A percentile compares a stretch with the other conserved stretches of the same genome.
phyloP scores from a whole-genome alignment of 2,888 invertebrate genomes.

The Drosophila colorata region DNA sequence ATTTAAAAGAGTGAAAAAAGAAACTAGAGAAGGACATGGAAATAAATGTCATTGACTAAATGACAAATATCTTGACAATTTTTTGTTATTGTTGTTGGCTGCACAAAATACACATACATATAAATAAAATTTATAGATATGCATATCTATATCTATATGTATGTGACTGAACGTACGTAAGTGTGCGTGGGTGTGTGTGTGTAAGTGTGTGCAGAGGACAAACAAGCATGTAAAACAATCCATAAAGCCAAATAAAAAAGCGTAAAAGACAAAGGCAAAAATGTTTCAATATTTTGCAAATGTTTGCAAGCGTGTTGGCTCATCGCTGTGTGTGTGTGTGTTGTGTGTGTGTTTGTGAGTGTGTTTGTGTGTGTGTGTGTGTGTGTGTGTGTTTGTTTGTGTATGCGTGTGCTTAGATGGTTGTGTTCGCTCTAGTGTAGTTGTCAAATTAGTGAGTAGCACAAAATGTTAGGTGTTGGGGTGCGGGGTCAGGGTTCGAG shows the following conservation, averaged over 20 bases:
- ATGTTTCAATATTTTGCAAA: constrained; percentile 61
- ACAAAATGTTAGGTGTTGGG: constrained; percentile 40
- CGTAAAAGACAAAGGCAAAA: constrained; percentile 45
- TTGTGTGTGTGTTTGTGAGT: constrained; percentile 40
- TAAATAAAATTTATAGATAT: constrained; percentile 55
- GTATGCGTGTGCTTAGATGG: constrained; percentile 16
- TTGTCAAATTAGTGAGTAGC: constrained; percentile 53
- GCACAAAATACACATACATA: constrained; percentile 48
- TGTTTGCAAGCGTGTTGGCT: constrained; percentile 40
- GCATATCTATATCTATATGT: constrained; percentile 33
- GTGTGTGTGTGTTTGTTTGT: no score
- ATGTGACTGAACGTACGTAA: constrained; percentile 11
- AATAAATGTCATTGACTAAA: constrained; percentile 82
- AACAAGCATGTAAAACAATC: constrained; percentile 66
- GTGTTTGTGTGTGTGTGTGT: constrained; percentile 25
- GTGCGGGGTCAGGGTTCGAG: constrained; percentile 5
- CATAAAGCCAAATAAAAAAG: constrained; percentile 59
- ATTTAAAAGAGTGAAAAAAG: constrained; percentile 20
- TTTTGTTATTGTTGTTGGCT: constrained; percentile 44
- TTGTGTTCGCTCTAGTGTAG: constrained; percentile 27
- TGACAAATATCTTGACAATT: constrained; percentile 78
- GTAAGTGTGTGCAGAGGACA: constrained; percentile 34
- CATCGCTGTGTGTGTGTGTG: constrained; percentile 12
- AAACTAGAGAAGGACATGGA: constrained; percentile 60
- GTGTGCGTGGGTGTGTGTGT: constrained; percentile 14